phyloP scores from a whole-genome alignment of 2,888 invertebrate genomes.

The Ectemnius continuus region DNA sequence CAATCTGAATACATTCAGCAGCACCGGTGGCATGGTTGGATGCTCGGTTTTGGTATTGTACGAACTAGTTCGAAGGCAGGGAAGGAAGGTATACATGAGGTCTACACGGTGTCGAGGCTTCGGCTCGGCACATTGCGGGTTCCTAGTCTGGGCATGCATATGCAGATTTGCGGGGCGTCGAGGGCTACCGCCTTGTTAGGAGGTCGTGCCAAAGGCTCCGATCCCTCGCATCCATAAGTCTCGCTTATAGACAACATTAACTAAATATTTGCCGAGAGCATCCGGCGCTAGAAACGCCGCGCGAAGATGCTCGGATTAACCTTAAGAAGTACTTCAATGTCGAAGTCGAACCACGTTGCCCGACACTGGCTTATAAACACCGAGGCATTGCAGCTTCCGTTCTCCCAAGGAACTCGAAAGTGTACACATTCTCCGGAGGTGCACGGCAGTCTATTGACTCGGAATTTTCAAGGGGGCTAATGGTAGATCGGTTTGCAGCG shows the following conservation, averaged over 20 bases:
- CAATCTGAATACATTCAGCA: too few relatives aligned
- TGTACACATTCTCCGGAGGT: too few relatives aligned
- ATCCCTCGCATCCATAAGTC: slow-evolving; percentile 12
- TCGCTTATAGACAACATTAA: slow-evolving; percentile 31
- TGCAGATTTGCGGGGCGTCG: slow-evolving; percentile 53
- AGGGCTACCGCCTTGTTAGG: slow-evolving; percentile 44
- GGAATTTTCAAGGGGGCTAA: too few relatives aligned
- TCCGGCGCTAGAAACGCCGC: slow-evolving; percentile 24
- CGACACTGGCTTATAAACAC: too few relatives aligned
- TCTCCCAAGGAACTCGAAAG: too few relatives aligned
- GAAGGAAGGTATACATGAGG: neutral
- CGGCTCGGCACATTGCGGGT: neutral
- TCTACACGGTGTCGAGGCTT: neutral
- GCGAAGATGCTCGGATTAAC: slow-evolving; percentile 37
- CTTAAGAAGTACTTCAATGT: slow-evolving; percentile 28
- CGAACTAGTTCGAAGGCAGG: slow-evolving; percentile 15
- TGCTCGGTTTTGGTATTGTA: too few relatives aligned
- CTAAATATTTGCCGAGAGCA: slow-evolving; percentile 55
- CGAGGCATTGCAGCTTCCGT: too few relatives aligned
- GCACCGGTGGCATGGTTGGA: too few relatives aligned
- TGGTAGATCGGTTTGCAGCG: too few relatives aligned
- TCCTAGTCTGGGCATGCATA: slow-evolving; percentile 43
- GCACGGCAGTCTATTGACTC: too few relatives aligned
- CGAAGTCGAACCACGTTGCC: neutral
- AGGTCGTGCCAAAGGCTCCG: slow-evolving; percentile 35